These are phyloP conservation scores for Laterallus jamaicensis DNA, from an alignment of 2,113 vertebrate genomes.

Conservation along the genomic window DNA sequence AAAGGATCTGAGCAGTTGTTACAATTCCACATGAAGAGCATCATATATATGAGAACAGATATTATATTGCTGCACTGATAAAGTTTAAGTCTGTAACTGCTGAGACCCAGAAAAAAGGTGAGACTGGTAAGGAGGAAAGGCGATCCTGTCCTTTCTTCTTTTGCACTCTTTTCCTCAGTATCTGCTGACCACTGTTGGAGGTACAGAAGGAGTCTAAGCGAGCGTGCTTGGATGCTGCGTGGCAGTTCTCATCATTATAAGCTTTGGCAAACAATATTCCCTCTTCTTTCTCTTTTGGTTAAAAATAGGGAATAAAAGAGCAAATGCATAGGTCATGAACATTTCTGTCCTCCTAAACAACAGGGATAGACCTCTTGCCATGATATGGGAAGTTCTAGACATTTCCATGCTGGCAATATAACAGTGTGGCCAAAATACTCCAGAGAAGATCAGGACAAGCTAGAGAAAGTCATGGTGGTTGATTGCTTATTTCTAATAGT, in stretches of 20 bases:
- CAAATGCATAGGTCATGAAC: accelerated
- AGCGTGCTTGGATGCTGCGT: not conserved
- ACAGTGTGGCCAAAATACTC: not conserved
- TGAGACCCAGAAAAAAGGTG: not conserved
- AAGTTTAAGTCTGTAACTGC: not conserved
- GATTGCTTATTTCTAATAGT: not conserved
- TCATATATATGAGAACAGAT: not conserved
- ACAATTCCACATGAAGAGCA: not conserved
- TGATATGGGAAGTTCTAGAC: not conserved
- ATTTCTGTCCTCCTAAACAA: not conserved
- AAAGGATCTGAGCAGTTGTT: not conserved
- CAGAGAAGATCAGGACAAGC: not conserved
- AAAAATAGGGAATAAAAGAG: not conserved
- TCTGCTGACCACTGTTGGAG: not conserved
- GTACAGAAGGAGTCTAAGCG: not conserved
- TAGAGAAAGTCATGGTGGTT: not conserved
- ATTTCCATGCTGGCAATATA: not conserved
- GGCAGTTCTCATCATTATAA: not conserved
- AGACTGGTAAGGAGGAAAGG: not conserved
- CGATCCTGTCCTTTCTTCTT: not conserved
- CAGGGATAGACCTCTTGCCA: not conserved
- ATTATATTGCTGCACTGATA: not conserved
- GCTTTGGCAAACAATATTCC: not conserved
- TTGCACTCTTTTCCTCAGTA: not conserved
- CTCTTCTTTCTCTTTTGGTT: not conserved